phyloP scores from a whole-genome alignment of 2,888 invertebrate species.

The Phaonia tiefii region DNA sequence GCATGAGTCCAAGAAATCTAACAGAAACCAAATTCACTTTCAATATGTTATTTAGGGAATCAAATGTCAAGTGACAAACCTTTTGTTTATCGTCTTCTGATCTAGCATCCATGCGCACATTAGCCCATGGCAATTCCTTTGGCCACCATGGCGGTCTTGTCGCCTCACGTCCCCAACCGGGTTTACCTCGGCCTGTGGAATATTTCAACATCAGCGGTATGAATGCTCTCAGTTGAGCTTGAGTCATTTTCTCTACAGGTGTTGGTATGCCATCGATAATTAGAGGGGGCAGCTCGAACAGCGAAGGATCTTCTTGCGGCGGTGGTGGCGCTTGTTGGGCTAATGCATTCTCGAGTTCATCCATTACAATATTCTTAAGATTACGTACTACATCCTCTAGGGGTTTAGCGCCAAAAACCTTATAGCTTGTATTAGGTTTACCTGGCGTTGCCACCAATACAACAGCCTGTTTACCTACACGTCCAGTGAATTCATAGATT shows the following conservation, averaged over 20 bases:
- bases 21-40: no score
- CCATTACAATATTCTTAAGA: constrained; percentile 94
- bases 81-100: constrained; percentile 98
- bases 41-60: constrained; percentile 13
- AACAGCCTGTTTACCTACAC: constrained; percentile 98
- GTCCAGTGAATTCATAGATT: constrained; percentile 97
- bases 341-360: constrained; percentile 94
- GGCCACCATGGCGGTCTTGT: constrained; percentile 99
- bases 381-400: constrained; percentile 97
- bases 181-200: constrained; percentile 97
- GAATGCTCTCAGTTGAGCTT: constrained; percentile 97
- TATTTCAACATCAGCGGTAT: constrained; percentile 99
- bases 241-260: constrained; percentile 99
- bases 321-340: constrained; percentile 95
- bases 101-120: constrained; percentile 97
- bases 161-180: constrained; percentile 98
- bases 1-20: constrained; percentile 99
- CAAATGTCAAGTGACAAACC: constrained; percentile 81
- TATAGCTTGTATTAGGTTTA: constrained; percentile 96
- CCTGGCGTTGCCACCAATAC: constrained; percentile 98
- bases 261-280: constrained; percentile 99
- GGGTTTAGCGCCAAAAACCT: constrained; percentile 98
- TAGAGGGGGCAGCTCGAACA: constrained; percentile 97
- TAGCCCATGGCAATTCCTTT: constrained; percentile 98
- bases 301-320: constrained; percentile 90